Evolutionary conservation across 2,113 vertebrate genomes (phyloP).

Genomic region (Macquaria australasica): DNA sequence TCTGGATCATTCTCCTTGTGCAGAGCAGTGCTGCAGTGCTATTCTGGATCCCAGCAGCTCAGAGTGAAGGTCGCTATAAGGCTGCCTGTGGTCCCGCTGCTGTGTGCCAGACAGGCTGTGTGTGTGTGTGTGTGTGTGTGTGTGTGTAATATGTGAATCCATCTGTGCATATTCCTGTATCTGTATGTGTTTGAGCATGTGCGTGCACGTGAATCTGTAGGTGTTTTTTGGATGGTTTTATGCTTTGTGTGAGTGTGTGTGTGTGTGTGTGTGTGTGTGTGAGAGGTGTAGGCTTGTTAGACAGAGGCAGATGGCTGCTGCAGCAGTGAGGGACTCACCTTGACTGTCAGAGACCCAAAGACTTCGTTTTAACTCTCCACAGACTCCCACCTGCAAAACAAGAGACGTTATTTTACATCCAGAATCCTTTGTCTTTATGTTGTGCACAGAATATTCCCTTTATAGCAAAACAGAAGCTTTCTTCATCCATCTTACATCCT

Average conservation of each 20-base stretch:
- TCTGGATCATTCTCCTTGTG: conserved; percentile 43
- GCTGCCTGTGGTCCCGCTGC: conserved; percentile 52
- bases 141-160: conserved; percentile 10
- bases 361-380: conserved; percentile 16
- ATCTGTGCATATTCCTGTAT: conserved; percentile 1
- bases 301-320: conserved; percentile 59
- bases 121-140: conserved; percentile 26
- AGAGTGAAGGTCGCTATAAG: conserved; percentile 67
- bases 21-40: conserved; percentile 64
- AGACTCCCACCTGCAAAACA: background rate
- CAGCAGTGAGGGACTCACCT: conserved; percentile 67
- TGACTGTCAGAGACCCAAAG: conserved; percentile 52
- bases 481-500: background rate
- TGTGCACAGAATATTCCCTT: background rate
- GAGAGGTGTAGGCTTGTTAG: conserved; percentile 27
- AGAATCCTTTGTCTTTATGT: background rate
- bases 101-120: conserved; percentile 36
- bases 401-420: background rate
- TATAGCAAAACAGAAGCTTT: background rate
- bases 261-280: conserved; percentile 16
- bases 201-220: background rate
- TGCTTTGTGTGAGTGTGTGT: conserved; percentile 12
- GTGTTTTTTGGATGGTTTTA: conserved; percentile 7
- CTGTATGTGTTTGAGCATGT: background rate
- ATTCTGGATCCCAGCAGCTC: conserved; percentile 45